Base-by-base conservation (phyloP, 1,140 invertebrate species). In the Nasonia vitripennis region DNA sequence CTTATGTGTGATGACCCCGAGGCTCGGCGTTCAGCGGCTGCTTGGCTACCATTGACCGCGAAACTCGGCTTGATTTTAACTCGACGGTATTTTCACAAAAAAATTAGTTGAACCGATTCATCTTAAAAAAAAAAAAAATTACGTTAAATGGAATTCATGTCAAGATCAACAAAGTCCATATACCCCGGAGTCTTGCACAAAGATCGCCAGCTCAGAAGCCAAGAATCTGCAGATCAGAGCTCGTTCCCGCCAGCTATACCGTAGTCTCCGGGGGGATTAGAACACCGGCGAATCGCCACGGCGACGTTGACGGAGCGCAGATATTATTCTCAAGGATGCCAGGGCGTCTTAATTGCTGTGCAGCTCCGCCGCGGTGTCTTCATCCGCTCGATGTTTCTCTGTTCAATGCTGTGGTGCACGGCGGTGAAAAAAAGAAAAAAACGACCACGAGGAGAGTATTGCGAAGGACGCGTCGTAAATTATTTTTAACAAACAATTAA, bases 251-350 rank as follows among this genome's bases (percentile, higher is more conserved):
- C 31, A 41, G 51, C 51, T 37, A 37, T 37, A 37, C 34, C n/a
- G 20, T 62, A 20, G 14, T 17, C 55, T 51, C 10, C 48, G 48
- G 3, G 48, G 70, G 62, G 82, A 84, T 84, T 84, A 84, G 78
- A 84, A 74, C 75, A 68, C 51, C 14, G 20, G 75, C 75, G 41
- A 41, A 78, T 14, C 75, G 75, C 75, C 41, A 77, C 41, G 7
- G 23, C 48, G 79, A 86, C 73, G 79, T 86, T 78, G 80, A 86
- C 68, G 85, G 12, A 82, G 75, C 75, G 80, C 85, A 82, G 74
- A 78, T 81, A 86, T 86, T 81, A 86, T 81, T 81, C 79, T 86
- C 84, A 78, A 81, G 84, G 79, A 81, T 86, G 62, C 17, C 17
- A 37, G 12, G 62, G 55, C 78, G 55, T 81, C 78, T 85, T 81